Percentiles rank a stretch among this genome's conserved stretches.
phyloP scores from a whole-genome alignment of 2,888 invertebrate species.

The Tetranychus piercei region DNA sequence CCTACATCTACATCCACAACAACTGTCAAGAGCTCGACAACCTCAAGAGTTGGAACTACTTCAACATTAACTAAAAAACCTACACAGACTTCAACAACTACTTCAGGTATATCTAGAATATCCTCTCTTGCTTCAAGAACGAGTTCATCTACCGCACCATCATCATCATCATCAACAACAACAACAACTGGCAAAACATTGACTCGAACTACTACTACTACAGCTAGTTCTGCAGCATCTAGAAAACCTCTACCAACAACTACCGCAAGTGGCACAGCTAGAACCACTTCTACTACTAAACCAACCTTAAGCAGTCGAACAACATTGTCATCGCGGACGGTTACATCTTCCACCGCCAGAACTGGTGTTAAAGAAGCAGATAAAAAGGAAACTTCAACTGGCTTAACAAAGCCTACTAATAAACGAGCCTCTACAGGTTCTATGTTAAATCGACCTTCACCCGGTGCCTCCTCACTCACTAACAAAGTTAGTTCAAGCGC shows the following conservation, averaged over 20 bases:
- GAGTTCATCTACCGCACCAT: not conserved
- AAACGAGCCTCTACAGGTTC: too few relatives aligned
- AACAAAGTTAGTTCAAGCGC: too few relatives aligned
- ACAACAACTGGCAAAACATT: not conserved
- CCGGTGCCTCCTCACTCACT: too few relatives aligned
- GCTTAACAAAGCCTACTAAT: too few relatives aligned
- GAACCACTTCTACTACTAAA: not conserved
- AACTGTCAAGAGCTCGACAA: not conserved
- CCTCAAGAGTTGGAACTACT: not conserved
- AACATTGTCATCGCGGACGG: too few relatives aligned
- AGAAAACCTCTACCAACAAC: not conserved
- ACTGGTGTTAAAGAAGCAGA: too few relatives aligned
- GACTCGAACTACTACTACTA: conserved; percentile 1
- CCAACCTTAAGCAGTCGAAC: too few relatives aligned
- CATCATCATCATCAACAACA: conserved; percentile 6
- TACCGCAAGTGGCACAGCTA: not conserved
- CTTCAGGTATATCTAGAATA: not conserved
- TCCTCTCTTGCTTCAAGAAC: not conserved
- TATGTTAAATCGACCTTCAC: too few relatives aligned
- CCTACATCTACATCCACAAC: not conserved
- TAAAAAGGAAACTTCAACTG: too few relatives aligned
- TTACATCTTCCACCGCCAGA: too few relatives aligned
- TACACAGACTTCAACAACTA: not conserved
- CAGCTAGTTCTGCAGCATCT: not conserved
- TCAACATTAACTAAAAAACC: not conserved